Evolutionary conservation across 2,113 vertebrate genomes (phyloP).

Genomic region (Peromyscus polionotus): DNA sequence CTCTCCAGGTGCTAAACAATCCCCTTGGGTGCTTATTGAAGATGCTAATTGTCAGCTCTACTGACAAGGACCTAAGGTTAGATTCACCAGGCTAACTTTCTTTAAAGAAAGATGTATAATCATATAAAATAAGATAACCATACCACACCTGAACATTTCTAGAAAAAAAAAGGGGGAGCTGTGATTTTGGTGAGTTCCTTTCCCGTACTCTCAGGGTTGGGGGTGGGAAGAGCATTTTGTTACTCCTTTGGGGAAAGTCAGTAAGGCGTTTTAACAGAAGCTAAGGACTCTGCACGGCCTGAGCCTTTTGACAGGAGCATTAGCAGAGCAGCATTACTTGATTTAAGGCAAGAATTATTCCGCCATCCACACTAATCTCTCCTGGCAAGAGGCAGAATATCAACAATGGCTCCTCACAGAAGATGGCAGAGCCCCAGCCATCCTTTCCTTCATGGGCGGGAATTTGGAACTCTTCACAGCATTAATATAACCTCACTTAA

Average conservation of each 20-base stretch:
- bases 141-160: neutral
- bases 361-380: conserved; percentile 70
- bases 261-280: conserved; percentile 25
- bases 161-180: neutral
- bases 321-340: conserved; percentile 76
- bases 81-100: neutral
- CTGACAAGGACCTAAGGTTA: conserved; percentile 15
- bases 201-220: neutral
- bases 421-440: conserved; percentile 28
- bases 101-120: neutral
- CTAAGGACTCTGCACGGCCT: conserved; percentile 65
- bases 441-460: conserved; percentile 20
- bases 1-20: neutral
- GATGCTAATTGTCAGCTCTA: conserved; percentile 14
- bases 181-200: conserved; percentile 33
- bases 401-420: conserved; percentile 33
- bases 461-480: conserved; percentile 58
- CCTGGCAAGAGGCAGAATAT: conserved; percentile 67
- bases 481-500: conserved; percentile 66
- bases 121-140: neutral
- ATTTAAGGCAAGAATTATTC: conserved; percentile 78
- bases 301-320: conserved; percentile 71
- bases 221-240: neutral
- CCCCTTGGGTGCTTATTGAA: neutral
- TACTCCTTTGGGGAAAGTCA: conserved; percentile 35